Evolutionary conservation across 2,113 vertebrate species (phyloP).

Genomic region (Myrmecophaga tridactyla): DNA sequence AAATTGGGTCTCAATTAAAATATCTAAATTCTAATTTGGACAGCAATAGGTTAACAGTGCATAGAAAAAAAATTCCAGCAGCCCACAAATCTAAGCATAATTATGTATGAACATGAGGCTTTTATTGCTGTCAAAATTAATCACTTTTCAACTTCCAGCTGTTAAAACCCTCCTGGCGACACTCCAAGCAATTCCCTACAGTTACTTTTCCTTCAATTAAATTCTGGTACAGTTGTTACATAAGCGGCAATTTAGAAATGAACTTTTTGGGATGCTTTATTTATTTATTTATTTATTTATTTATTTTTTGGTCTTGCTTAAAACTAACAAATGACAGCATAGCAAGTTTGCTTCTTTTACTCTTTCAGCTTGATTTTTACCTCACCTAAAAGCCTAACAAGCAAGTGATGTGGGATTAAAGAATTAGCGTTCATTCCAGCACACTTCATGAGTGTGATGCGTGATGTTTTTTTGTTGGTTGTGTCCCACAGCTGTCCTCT

Average conservation of each 20-base stretch:
- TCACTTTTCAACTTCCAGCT: conserved; percentile 87
- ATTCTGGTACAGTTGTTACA: conserved; percentile 80
- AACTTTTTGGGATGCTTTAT: conserved; percentile 23
- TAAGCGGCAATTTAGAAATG: conserved; percentile 77
- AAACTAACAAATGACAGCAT: conserved; percentile 65
- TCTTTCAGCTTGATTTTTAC: conserved; percentile 56
- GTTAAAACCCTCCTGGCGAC: conserved; percentile 85
- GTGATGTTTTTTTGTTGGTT: conserved; percentile 41
- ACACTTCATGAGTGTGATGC: conserved; percentile 14
- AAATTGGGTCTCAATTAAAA: conserved; percentile 44
- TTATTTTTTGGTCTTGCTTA: conserved; percentile 46
- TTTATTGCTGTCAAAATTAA: conserved; percentile 88
- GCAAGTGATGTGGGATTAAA: conserved; percentile 32
- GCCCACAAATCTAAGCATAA: conserved; percentile 83
- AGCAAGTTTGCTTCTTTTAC: conserved; percentile 32
- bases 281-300: background rate
- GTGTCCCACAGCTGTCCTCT: background rate
- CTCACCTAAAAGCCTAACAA: background rate
- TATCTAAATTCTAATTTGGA: conserved; percentile 73
- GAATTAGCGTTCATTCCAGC: conserved; percentile 34
- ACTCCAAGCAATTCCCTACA: conserved; percentile 84
- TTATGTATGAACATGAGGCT: conserved; percentile 82
- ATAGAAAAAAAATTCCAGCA: conserved; percentile 78
- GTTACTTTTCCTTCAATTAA: conserved; percentile 84
- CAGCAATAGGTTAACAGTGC: conserved; percentile 81